A percentile compares a stretch with the other conserved stretches of the same genome.
Evolutionary conservation across 2,888 invertebrate genomes (phyloP).

Genomic region (Caradrina clavipalpis): DNA sequence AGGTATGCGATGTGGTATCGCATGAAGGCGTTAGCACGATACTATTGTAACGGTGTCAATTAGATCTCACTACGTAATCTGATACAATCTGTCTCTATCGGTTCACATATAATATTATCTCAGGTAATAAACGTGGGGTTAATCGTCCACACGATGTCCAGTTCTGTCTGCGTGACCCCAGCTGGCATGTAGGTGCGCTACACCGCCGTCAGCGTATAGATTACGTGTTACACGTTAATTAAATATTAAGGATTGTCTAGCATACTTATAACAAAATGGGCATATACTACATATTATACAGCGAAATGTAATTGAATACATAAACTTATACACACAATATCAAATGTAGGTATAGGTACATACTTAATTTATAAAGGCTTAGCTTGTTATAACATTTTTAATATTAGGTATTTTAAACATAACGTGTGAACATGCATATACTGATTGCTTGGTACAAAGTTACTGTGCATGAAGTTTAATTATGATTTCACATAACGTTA

Average conservation of each 20-base stretch:
- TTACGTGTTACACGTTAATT: slow-evolving; percentile 51
- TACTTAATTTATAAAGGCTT: slow-evolving; percentile 49
- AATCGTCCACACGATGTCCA: slow-evolving; percentile 37
- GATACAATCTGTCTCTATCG: slow-evolving; percentile 20
- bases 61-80: slow-evolving; percentile 29
- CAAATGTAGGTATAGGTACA: slow-evolving; percentile 43
- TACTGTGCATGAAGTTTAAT: slow-evolving; percentile 82
- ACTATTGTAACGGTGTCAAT: slow-evolving; percentile 26
- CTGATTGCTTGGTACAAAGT: slow-evolving; percentile 74
- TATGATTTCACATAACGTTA: slow-evolving; percentile 73
- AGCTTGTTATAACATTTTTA: slow-evolving; percentile 52
- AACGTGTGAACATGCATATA: slow-evolving; percentile 84
- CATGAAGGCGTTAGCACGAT: slow-evolving; percentile 33
- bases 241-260: slow-evolving; percentile 51
- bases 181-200: slow-evolving; percentile 53
- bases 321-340: slow-evolving; percentile 53
- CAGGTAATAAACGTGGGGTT: slow-evolving; percentile 38
- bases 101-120: slow-evolving; percentile 27
- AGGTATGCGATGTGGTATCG: slow-evolving; percentile 25
- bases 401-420: slow-evolving; percentile 58
- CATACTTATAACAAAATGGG: slow-evolving; percentile 38
- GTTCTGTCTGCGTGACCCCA: slow-evolving; percentile 46
- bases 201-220: slow-evolving; percentile 44
- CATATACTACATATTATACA: slow-evolving; percentile 60
- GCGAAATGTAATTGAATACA: slow-evolving; percentile 45